Evolutionary conservation across 2,113 vertebrate species (phyloP), one percentile per base, ranked within the genome.

Genomic region (Colistium nudipinnis): DNA sequence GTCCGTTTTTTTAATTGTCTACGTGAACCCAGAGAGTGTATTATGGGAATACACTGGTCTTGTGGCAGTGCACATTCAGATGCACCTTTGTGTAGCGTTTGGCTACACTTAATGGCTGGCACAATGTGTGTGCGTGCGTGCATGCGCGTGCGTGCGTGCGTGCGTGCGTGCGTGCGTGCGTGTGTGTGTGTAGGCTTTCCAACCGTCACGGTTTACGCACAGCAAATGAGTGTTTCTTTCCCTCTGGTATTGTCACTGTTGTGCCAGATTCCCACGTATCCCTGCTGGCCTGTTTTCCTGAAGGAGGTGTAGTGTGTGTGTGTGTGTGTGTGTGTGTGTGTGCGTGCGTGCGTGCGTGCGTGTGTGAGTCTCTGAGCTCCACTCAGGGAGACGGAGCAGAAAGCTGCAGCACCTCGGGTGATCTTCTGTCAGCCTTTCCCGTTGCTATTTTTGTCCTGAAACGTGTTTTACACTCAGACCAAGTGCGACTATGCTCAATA

Each of bases 241-340:
- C 51, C 62, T 35, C 25, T 33, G 8, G 9, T 47, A 30, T 25
- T 41, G 12, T 70, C 36, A 24, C 54, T 28, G 35, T 33, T 25
- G 22, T 68, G 39, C 47, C 71, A 57, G 36, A 49, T 69, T 66
- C 44, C 43, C 31, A 31, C 59, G 38, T 36, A 47, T 75, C 38
- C 55, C 35, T 68, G 39, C 28, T 54, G 55, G 75, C 51, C 69
- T 74, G 12, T 27, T 31, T 27, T n/a, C 27, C 45, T 13, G 31
- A 73, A 74, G 55, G 77, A 14, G 24, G 62, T 56, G 20, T 49
- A 20, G 66, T 39, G 39, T 81, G 25, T 64, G 63, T 77, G 59
- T 49, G 24, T 55, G 25, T 64, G 63, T 77, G 59, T 49, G 24
- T 55, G 66, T 39, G 39, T 81, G 25, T 64, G 63, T 77, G 59